Percentiles rank a stretch among this genome's conserved stretches.
These are phyloP conservation scores for Thelaira solivaga DNA, from an alignment of 2,888 invertebrate species.

Conservation along the genomic window DNA sequence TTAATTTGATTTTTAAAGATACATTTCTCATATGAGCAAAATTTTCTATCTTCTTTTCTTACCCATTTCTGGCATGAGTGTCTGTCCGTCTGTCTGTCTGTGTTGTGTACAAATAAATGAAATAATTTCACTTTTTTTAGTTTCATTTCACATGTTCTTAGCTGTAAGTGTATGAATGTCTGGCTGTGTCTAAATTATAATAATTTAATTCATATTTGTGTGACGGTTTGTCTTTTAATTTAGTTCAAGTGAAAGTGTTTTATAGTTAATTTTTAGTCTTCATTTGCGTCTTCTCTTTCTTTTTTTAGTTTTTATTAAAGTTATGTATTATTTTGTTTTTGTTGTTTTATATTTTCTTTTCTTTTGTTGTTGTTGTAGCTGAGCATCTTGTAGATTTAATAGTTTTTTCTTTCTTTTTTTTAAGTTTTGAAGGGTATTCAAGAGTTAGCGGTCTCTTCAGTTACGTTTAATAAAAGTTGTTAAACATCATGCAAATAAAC, in stretches of 20 bases:
- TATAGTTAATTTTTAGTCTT: background rate
- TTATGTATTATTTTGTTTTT: constrained; percentile 6
- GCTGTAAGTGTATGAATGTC: constrained; percentile 5
- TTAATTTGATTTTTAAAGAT: constrained; percentile 10
- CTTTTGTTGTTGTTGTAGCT: background rate
- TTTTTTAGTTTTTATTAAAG: constrained; percentile 3
- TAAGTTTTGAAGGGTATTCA: too few species aligned
- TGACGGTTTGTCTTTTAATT: constrained; percentile 16
- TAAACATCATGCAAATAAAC: too few species aligned
- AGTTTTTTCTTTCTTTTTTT: too few species aligned
- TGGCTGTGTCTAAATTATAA: constrained; percentile 13
- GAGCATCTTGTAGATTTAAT: constrained; percentile 19
- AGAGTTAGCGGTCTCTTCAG: too few species aligned
- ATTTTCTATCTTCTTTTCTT: background rate
- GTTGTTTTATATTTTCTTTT: constrained; percentile 12
- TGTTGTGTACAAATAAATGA: constrained; percentile 6
- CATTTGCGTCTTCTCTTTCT: constrained; percentile 30
- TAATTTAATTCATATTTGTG: constrained; percentile 3
- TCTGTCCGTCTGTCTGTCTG: too few species aligned
- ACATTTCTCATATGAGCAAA: constrained; percentile 4
- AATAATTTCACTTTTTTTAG: constrained; percentile 51
- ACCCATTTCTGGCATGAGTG: too few species aligned
- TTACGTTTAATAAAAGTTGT: too few species aligned
- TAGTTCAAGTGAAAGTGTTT: constrained; percentile 58
- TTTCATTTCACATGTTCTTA: constrained; percentile 27